Base-by-base conservation (phyloP, 2,888 invertebrate species). In the Meganola albula region DNA sequence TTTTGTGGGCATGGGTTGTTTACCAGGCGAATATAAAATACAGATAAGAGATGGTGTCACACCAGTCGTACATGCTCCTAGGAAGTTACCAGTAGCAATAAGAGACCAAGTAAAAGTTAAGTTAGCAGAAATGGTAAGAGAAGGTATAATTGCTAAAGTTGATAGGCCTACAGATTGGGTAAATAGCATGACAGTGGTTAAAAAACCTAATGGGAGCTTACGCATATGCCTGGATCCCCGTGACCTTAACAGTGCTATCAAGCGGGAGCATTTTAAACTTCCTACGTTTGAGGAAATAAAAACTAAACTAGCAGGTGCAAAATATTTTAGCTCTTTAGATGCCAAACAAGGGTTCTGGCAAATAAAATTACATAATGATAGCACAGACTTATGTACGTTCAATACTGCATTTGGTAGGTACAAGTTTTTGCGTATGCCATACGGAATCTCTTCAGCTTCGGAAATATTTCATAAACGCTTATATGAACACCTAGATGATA, bases 121-220 rank as follows among this genome's bases (percentile, higher is more conserved):
- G 29, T 31, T 56, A 18, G 9, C n/a, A 11, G 44, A 49, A 11
- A 52, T 53, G 53, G 42, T 39, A 23, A 27, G 20, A 10, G 25
- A 43, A 4, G 41, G 40, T 3, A 39, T 51, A 2, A 48, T 58
- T 6, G 35, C 32, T 1, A 52, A 48, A 31, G 50, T 56, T 2
- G 48, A 49, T 21, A 44, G 43, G 4, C 48, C 48, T 1, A 50
- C 48, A 8, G 37, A 37, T 10, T 58, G 53, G 58, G 58, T 58
- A 1, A 55, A 39, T 24, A 48, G 46, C 8, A 44, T 55, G 32
- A 50, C 47, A 1, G 44, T 56, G 0, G 57, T 50, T 0, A 46
- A 37, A 28, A 59, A 59, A 37, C 29, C 43, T 1, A 46, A 49
- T 25, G 53, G 53, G 1, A 43, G 51, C 12, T 12, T 59, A 4